Conservation (phyloP, 2,797 vertebrate species). For the Chaetophractus vellerosus region DNA sequence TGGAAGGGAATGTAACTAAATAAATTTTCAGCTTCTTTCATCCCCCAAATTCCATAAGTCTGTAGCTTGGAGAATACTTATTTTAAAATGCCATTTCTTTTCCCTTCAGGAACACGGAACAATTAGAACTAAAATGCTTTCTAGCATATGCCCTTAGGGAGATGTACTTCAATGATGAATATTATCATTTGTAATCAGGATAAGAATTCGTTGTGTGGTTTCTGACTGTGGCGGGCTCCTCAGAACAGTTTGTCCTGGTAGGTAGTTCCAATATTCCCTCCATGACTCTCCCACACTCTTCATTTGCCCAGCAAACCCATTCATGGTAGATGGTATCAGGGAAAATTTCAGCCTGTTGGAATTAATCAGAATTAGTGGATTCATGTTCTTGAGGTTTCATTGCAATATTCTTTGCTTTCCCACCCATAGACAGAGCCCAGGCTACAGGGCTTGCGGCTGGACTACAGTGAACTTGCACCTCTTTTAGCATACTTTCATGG, state of each 20-base stretch:
- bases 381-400: not conserved
- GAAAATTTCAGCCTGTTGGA: not conserved
- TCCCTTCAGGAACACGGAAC: not conserved
- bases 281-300: not conserved
- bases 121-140: not conserved
- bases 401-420: not conserved
- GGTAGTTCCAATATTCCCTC: not conserved
- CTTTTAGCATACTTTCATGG: not conserved
- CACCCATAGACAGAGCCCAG: not conserved
- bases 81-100: not conserved
- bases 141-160: not conserved
- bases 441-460: not conserved
- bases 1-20: not conserved
- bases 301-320: not conserved
- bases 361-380: not conserved
- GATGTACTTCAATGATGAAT: not conserved
- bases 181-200: not conserved
- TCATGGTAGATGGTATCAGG: not conserved
- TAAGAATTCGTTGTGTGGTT: too few species aligned
- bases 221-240: not conserved
- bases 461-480: not conserved
- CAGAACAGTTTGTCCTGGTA: not conserved
- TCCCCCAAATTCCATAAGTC: not conserved
- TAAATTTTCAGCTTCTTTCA: not conserved
- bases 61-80: not conserved